Conservation (phyloP, 2,797 vertebrate species). For the Melopsittacus undulatus region DNA sequence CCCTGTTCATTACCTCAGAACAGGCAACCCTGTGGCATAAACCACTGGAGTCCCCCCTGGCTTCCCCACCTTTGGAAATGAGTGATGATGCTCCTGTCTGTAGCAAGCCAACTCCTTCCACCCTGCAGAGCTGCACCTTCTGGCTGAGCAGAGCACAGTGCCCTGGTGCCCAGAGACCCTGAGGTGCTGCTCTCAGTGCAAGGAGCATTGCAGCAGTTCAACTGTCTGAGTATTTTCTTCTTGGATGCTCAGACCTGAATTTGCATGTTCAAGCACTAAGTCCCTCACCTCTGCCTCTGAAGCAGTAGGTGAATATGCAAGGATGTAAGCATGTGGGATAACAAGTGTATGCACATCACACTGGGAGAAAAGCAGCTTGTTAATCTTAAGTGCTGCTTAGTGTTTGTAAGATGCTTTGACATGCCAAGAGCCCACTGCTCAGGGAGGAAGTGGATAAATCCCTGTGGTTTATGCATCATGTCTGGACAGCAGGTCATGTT, state of each 20-base stretch:
- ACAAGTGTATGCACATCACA: background rate
- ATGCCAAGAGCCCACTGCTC: background rate
- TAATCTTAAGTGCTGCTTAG: background rate
- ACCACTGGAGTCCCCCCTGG: background rate
- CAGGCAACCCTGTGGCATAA: background rate
- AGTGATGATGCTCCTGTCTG: background rate
- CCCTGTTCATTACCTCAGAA: background rate
- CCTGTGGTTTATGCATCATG: background rate
- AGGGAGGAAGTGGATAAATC: background rate
- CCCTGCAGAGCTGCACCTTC: background rate
- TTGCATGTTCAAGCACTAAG: conserved; percentile 3
- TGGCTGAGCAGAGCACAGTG: background rate
- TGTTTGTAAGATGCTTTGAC: background rate
- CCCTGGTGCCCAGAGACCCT: background rate
- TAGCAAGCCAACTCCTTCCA: background rate
- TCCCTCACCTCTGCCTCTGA: background rate
- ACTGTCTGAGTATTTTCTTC: background rate
- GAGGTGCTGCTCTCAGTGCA: background rate
- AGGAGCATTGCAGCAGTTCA: background rate
- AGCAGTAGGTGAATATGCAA: background rate
- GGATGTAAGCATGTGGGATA: background rate
- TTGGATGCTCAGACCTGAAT: background rate
- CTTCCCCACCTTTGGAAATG: background rate
- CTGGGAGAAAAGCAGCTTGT: background rate
- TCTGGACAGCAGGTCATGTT: background rate